Conservation (phyloP, 2,113 vertebrate species). For the Siniperca knerii region DNA sequence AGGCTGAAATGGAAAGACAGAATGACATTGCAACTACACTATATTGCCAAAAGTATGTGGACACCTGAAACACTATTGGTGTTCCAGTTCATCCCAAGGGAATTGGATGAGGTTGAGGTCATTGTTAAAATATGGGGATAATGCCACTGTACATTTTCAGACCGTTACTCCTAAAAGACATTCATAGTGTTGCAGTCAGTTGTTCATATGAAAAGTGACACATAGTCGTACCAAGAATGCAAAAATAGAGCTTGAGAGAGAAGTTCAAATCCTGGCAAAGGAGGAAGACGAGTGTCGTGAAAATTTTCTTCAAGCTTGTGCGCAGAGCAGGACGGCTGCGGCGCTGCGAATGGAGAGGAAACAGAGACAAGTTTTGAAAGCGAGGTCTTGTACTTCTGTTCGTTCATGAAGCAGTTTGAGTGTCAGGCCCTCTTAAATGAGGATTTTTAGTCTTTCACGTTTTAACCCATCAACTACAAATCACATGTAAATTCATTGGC, state of each 20-base stretch:
- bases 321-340: background rate
- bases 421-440: background rate
- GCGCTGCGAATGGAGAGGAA: background rate
- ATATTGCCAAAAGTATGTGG: background rate
- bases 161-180: too few relatives aligned
- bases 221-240: too few relatives aligned
- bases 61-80: background rate
- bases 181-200: too few relatives aligned
- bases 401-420: background rate
- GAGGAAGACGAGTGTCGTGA: background rate
- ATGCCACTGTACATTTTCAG: too few relatives aligned
- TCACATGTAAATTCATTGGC: too few relatives aligned
- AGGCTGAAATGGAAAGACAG: background rate
- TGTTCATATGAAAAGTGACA: too few relatives aligned
- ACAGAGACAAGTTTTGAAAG: background rate
- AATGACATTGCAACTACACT: background rate
- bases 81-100: too few relatives aligned
- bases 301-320: background rate
- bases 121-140: too few relatives aligned
- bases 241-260: too few relatives aligned
- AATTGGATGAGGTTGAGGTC: too few relatives aligned
- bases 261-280: background rate
- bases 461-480: too few relatives aligned
- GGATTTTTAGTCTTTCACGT: background rate
- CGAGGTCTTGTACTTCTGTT: background rate